Percentiles rank a stretch among this genome's conserved stretches.
These are phyloP conservation scores for Abrostola tripartita DNA, from an alignment of 2,888 invertebrate genomes.

Conservation along the genomic window DNA sequence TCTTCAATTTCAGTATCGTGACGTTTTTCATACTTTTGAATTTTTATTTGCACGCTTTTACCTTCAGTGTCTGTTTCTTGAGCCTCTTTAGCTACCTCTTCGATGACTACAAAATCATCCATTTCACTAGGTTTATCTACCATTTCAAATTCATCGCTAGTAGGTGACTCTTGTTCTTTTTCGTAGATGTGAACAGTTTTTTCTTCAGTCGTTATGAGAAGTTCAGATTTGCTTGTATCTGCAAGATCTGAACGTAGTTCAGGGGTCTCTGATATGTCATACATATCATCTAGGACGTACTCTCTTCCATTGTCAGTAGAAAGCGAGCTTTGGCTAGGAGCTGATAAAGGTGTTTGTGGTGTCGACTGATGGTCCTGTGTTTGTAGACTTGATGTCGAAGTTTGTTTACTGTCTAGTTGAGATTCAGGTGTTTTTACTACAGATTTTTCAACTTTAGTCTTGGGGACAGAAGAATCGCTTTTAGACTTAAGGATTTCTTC, in stretches of 20 bases:
- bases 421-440: slow-evolving; percentile 79
- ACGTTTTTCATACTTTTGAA: slow-evolving; percentile 86
- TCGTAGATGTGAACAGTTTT: slow-evolving; percentile 85
- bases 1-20: slow-evolving; percentile 92
- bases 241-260: slow-evolving; percentile 86
- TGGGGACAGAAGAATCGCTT: slow-evolving; percentile 85
- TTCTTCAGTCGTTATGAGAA: slow-evolving; percentile 89
- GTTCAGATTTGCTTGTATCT: slow-evolving; percentile 87
- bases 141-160: slow-evolving; percentile 95
- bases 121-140: slow-evolving; percentile 95
- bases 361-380: slow-evolving; percentile 86
- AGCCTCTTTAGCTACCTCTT: slow-evolving; percentile 96
- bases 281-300: slow-evolving; percentile 89
- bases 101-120: slow-evolving; percentile 96
- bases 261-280: slow-evolving; percentile 88
- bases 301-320: slow-evolving; percentile 90
- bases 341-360: slow-evolving; percentile 89
- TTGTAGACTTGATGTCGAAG: slow-evolving; percentile 89
- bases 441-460: slow-evolving; percentile 82
- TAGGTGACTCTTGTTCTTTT: slow-evolving; percentile 92
- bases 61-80: slow-evolving; percentile 94
- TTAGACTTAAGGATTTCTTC: slow-evolving; percentile 86
- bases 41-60: slow-evolving; percentile 92
- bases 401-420: slow-evolving; percentile 86
- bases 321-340: slow-evolving; percentile 90